Base-by-base conservation (phyloP, 1,140 invertebrate genomes). In the Catajapyx aquilonaris region DNA sequence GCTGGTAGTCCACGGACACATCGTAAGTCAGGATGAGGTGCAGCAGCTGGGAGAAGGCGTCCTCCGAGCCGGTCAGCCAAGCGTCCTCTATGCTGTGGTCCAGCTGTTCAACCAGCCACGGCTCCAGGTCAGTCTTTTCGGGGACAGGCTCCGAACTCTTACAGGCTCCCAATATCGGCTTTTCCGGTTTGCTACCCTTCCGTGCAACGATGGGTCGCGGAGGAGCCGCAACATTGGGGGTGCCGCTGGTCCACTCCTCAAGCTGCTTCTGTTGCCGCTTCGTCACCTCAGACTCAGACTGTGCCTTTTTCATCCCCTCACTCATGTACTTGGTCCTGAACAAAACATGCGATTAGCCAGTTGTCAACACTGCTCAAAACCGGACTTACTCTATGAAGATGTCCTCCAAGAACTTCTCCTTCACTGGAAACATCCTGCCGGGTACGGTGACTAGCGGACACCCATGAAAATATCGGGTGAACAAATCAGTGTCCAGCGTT, bases 341-440 rank as follows among this genome's bases (percentile, higher is more conserved):
- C 47, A 41, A 10, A 37, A 46, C 16, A 19, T 37, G 10, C 7
- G 1, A 10, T 36, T 15, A 17, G 20, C 11, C 28, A 39, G 28
- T 34, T 23, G 15, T 22, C 20, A 20, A 16, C 19, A 15, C 10
- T 32, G 30, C 13, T n/a, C 10, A 17, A 10, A 41, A 5, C 17
- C 16, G 16, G n/a, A 46, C 47, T 48, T 44, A 51, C 46, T 38
- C 36, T 44, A 64, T 65, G 0, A 95, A 59, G 25, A 94, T 59
- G 43, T 95, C 81, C 51, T 90, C 86, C 10, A 95, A 50, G 49
- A 73, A 86, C 48, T 66, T 77, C 20, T 72, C 66, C 34, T 81
- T 69, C 0, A 94, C 85, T 7, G 74, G 68, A 55, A 66, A 79
- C n/a, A 71, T 54, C 30, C 73, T 68, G 0, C 86, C 86, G 35